Evolutionary conservation across 2,888 invertebrate genomes (phyloP), one percentile per base, ranked within the genome.

Genomic region (Onchidella celtica): DNA sequence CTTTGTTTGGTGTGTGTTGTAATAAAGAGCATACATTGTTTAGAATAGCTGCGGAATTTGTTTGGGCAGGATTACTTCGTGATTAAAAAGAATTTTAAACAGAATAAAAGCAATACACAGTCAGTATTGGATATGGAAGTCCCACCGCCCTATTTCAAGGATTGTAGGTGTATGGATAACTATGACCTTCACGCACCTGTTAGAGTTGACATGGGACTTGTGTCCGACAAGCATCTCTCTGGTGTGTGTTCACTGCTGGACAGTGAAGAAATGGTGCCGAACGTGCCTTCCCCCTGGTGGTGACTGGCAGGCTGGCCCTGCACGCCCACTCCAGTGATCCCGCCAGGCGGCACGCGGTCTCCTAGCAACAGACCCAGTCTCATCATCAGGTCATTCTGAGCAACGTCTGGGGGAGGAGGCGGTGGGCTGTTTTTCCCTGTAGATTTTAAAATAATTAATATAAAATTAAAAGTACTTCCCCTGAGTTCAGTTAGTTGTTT

Each of bases 161-260:
- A n/a, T n/a, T n/a, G n/a, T n/a, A n/a, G n/a, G n/a, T n/a, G n/a
- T n/a, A n/a, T n/a, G n/a, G n/a, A n/a, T n/a, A n/a, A n/a, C n/a
- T n/a, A n/a, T n/a, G n/a, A n/a, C n/a, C n/a, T n/a, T n/a, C n/a
- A n/a, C n/a, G n/a, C n/a, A 94, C 94, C 97, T 2, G 97, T 97
- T 63, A 97, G 94, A 0, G 97, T 97, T 38, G 97, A 97, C n/a
- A 97, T 96, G 77, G 97, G 97, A 92, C 97, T 97, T 57, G 97
- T 97, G 89, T 97, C 97, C 81, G 96, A 96, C 36, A 97, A 96
- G 73, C 96, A 95, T 70, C 87, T 87, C 75, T 96, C 94, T 0
- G 96, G 96, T 85, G 95, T 95, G 0, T 94, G 94, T 83, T 95
- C 95, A 82, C 94, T 94, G 82, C 94, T 95, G 55, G 94, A 94